Percentiles rank a stretch among this genome's conserved stretches.
These are phyloP conservation scores for Penaeus monodon DNA, from an alignment of 2,888 invertebrate genomes.

Conservation along the genomic window DNA sequence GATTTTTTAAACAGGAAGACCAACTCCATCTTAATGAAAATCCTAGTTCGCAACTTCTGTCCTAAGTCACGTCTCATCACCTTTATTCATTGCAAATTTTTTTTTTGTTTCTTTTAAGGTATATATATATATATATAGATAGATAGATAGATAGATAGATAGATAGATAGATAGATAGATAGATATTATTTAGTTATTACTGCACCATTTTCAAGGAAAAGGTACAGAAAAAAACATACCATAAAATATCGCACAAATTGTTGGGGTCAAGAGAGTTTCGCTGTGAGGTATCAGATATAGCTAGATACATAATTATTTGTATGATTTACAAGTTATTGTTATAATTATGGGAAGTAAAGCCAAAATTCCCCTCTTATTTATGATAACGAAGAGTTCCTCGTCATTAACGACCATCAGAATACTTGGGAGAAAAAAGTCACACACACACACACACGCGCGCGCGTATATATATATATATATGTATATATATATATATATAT, in stretches of 20 bases:
- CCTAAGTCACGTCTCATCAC: neutral
- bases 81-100: neutral
- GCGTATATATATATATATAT: neutral
- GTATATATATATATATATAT: slow-evolving; percentile 14
- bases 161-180: neutral
- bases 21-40: no score
- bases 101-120: neutral
- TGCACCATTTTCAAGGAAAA: neutral
- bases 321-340: no score
- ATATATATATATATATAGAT: neutral
- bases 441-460: no score
- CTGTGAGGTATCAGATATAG: neutral
- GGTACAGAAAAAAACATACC: no score
- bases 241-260: no score
- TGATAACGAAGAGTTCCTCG: no score
- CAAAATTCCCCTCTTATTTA: no score
- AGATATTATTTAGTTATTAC: neutral
- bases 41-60: no score
- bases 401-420: neutral
- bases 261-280: neutral
- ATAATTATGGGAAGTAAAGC: no score
- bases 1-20: no score
- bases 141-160: neutral
- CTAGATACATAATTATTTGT: no score
- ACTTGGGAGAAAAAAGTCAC: neutral